Base-by-base conservation (phyloP, 2,888 invertebrate species). In the Rosalia funebris region DNA sequence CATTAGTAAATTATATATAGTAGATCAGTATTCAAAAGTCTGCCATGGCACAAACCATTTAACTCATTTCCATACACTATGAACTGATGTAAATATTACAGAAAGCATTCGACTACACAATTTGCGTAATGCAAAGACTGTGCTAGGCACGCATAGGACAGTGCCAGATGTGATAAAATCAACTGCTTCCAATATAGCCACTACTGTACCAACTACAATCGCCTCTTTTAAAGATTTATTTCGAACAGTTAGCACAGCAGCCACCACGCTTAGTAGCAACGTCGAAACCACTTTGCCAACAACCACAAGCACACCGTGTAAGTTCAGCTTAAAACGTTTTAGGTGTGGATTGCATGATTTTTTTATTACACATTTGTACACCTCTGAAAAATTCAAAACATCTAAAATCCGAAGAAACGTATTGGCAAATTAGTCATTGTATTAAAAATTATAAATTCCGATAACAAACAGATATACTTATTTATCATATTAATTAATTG, bases 41-140 rank as follows among this genome's bases (percentile, higher is more conserved):
- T n/a, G n/a, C n/a, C n/a, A n/a, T n/a, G n/a, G n/a, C n/a, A n/a
- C n/a, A n/a, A n/a, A n/a, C n/a, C n/a, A n/a, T n/a, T n/a, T n/a
- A n/a, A n/a, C n/a, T n/a, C n/a, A n/a, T n/a, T n/a, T n/a, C n/a
- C n/a, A n/a, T n/a, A n/a, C n/a, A n/a, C n/a, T n/a, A n/a, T 25
- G 7, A 25, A 25, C 7, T 5, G n/a, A 7, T 46, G 34, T 44
- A 36, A 10, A 34, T 52, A 48, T 71, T 73, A 17, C 67, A 81
- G 88, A 87, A 70, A 87, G 86, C 65, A 85, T 92, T 78, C 88
- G 89, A 67, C 88, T 88, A 74, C 91, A 92, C 79, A 88, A 90
- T 52, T 79, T 91, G 75, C 88, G 90, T 73, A 91, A 92, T 81
- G 89, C 91, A 58, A 91, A 90, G 63, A 88, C 88, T 71, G 88